Evolutionary conservation across 2,113 vertebrate species (phyloP), one percentile per base, ranked within the genome.

Genomic region (Myxocyprinus asiaticus): DNA sequence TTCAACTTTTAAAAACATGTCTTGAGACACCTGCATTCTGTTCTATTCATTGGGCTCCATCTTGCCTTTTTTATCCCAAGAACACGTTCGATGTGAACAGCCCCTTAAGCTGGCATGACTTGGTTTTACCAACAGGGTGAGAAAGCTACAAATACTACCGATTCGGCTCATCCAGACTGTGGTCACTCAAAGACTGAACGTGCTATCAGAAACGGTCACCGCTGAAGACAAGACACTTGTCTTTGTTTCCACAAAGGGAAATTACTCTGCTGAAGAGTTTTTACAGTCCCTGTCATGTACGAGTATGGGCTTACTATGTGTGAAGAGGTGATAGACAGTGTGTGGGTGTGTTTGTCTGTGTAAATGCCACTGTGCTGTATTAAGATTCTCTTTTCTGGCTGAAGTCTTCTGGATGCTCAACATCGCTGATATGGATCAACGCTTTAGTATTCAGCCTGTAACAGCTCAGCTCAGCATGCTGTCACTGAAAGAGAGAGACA

Each of bases 361-460:
- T 59, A 53, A 76, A 76, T 76, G 61, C 61, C 48, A 53, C 11
- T 65, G 22, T 33, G 61, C 61, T 8, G 45, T 33, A 50, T 74
- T 74, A 50, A 58, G 62, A 53, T 76, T 75, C 47, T 75, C 50
- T 42, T 59, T 55, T n/a, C 61, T 65, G 59, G 78, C 61, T 79
- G 69, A 65, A 76, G 73, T 51, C 61, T 65, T 65, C 48, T 65
- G 45, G 61, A 65, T 65, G 11, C 48, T 65, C 63, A 80, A 72
- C 63, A 56, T 12, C 8, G 5, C 78, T 80, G 78, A 80, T 80
- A 63, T 63, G 50, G 69, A 80, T 80, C 78, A 80, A 56, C 22
- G 61, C 70, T 72, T 73, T 72, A 80, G 78, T 56, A 80, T 80
- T 70, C 78, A 72, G 78, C 61, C 61, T 80, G 78, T 80, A 66